Conservation (phyloP, 2,797 vertebrate species). For the Channa striata region DNA sequence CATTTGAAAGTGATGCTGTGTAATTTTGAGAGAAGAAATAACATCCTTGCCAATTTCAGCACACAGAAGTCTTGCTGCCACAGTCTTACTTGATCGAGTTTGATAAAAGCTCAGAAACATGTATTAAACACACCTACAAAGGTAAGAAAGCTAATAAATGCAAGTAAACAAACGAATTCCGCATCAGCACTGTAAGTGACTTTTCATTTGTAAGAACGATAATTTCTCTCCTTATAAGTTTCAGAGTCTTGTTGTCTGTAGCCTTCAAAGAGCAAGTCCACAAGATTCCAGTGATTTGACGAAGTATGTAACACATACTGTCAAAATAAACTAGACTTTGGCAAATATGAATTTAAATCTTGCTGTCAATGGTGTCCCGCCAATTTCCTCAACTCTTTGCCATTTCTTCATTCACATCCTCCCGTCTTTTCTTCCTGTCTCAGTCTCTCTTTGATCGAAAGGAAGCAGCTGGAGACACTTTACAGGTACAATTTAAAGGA, state of each 20-base stretch:
- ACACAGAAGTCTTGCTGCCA: not conserved
- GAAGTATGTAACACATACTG: not conserved
- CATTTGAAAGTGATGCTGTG: slow-evolving; percentile 21
- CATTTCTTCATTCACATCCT: slow-evolving; percentile 21
- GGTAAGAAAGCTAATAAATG: not conserved
- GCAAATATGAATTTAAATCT: not conserved
- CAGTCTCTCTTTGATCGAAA: slow-evolving; percentile 16
- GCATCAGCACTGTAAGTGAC: no score
- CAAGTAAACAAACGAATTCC: no score
- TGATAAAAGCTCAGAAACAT: not conserved
- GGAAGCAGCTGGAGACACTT: slow-evolving; percentile 60
- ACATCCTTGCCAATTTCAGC: not conserved
- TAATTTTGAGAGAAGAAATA: slow-evolving; percentile 14
- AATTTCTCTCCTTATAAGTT: no score
- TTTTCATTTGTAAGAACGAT: no score
- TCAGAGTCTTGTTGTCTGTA: not conserved
- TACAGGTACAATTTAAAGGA: slow-evolving; percentile 71
- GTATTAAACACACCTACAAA: not conserved
- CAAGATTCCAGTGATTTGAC: not conserved
- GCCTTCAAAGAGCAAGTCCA: slow-evolving; percentile 3
- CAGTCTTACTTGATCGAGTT: not conserved
- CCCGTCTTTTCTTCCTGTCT: slow-evolving; percentile 18
- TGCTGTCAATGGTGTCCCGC: not conserved
- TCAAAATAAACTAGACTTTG: not conserved
- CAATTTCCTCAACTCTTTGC: slow-evolving; percentile 2